These are phyloP conservation scores for Dasysyrphus albostriatus DNA, from an alignment of 2,888 invertebrate species.

Conservation along the genomic window DNA sequence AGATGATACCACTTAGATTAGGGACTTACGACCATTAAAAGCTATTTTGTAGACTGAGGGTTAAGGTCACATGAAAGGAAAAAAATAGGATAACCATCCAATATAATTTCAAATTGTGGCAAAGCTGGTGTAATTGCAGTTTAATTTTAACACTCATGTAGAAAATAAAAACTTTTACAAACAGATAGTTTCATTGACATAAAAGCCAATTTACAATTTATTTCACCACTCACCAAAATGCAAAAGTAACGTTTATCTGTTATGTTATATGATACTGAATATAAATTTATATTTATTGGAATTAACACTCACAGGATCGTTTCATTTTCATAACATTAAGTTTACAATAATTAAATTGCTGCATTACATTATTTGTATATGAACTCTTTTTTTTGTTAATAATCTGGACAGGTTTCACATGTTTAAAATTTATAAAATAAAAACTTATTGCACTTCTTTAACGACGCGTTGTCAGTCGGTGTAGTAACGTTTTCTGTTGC, in stretches of 20 bases:
- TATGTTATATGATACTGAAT: not conserved
- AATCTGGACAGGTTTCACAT: not conserved
- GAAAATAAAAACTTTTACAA: too few relatives aligned
- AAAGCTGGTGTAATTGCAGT: too few relatives aligned
- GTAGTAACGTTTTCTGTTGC: not conserved
- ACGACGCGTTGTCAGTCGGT: not conserved
- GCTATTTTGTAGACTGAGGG: too few relatives aligned
- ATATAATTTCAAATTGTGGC: too few relatives aligned
- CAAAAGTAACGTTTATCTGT: not conserved
- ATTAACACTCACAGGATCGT: slow-evolving; percentile 11
- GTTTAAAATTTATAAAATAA: not conserved
- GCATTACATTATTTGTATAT: not conserved
- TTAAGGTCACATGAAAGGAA: too few relatives aligned
- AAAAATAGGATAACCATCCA: too few relatives aligned
- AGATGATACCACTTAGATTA: too few relatives aligned
- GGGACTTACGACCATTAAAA: too few relatives aligned
- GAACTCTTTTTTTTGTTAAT: not conserved
- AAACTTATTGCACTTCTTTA: not conserved
- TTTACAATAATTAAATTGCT: not conserved
- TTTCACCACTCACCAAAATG: too few relatives aligned
- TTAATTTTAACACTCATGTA: too few relatives aligned
- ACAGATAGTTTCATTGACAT: too few relatives aligned
- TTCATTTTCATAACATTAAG: not conserved
- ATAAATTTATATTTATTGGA: not conserved
- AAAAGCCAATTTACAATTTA: too few relatives aligned